phyloP scores from a whole-genome alignment of 2,113 vertebrate genomes.

The Falcunculus frontatus region DNA sequence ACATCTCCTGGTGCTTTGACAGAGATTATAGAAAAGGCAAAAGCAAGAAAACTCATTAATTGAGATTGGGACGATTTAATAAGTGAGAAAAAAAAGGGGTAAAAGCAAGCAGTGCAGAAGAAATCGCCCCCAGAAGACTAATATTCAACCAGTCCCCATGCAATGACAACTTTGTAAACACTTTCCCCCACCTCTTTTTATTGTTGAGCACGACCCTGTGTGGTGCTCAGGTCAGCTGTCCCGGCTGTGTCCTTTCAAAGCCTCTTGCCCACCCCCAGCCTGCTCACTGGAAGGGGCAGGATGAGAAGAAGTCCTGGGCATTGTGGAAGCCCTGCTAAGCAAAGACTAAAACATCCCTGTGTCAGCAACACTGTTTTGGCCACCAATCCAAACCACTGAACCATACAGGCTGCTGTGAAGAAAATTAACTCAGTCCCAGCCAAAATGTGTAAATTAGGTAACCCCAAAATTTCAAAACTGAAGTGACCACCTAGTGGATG shows the following conservation, averaged over 20 bases:
- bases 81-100: background rate
- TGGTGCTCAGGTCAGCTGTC: background rate
- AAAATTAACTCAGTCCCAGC: background rate
- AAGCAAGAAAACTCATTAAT: fast-evolving
- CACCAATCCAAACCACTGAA: background rate
- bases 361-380: background rate
- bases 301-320: background rate
- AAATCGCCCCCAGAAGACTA: background rate
- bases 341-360: background rate
- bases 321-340: background rate
- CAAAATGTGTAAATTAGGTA: background rate
- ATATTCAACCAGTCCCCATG: fast-evolving
- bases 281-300: fast-evolving
- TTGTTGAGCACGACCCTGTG: background rate
- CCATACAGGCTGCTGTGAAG: background rate
- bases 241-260: background rate
- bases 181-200: fast-evolving
- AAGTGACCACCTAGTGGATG: background rate
- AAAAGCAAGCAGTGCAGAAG: background rate
- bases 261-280: background rate
- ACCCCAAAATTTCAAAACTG: background rate
- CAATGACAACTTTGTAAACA: background rate
- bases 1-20: fast-evolving
- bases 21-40: background rate
- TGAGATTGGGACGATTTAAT: background rate